phyloP scores from a whole-genome alignment of 1,140 invertebrate genomes.

The Pteromalus puparum region DNA sequence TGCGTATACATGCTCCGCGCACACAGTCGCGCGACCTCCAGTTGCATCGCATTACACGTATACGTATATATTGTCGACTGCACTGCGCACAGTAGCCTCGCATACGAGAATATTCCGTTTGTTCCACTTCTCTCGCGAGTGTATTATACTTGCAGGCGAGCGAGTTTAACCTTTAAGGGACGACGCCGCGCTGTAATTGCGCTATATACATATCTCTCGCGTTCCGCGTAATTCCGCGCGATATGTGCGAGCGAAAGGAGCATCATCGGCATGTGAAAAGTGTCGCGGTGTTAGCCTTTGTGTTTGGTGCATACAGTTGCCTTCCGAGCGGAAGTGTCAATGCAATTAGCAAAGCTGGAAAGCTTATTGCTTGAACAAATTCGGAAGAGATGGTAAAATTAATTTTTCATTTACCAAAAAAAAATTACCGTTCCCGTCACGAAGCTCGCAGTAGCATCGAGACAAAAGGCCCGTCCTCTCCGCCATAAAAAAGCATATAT shows the following conservation, averaged over 20 bases:
- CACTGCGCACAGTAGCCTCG: not conserved
- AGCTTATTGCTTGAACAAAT: too few relatives aligned
- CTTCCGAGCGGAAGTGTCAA: too few relatives aligned
- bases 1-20: not conserved
- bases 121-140: slow-evolving; percentile 15
- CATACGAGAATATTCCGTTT: slow-evolving; percentile 42
- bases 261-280: not conserved
- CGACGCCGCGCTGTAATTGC: slow-evolving; percentile 1
- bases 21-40: not conserved
- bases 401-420: not conserved
- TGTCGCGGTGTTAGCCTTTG: not conserved
- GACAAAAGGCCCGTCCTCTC: not conserved
- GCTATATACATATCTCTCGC: not conserved
- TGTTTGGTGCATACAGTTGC: not conserved
- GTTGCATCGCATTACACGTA: slow-evolving; percentile 20
- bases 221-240: not conserved
- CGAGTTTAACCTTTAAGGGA: slow-evolving; percentile 38
- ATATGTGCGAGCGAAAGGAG: not conserved
- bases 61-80: not conserved
- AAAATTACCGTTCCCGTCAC: not conserved
- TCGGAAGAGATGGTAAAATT: too few relatives aligned
- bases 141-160: not conserved
- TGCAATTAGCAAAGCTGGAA: too few relatives aligned
- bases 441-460: not conserved
- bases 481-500: not conserved